Evolutionary conservation across 2,888 invertebrate species (phyloP), one percentile per base, ranked within the genome.

Genomic region (Meiosimyza platycephala): DNA sequence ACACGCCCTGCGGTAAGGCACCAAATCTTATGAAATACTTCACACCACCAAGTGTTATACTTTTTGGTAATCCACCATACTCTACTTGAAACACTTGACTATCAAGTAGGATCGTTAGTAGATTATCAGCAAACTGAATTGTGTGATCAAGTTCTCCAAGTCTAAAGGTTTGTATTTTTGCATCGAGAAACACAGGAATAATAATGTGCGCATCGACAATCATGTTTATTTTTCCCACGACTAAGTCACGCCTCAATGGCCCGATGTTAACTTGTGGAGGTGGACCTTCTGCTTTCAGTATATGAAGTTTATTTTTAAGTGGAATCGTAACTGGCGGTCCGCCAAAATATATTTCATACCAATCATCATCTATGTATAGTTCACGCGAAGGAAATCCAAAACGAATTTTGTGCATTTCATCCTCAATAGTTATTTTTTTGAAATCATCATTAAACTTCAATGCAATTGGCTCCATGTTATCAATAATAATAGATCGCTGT

Each of bases 251-350:
- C 47, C 95, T 90, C 79, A 93, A 92, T 51, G 91, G 92, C 0
- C 97, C 95, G 74, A 99, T 96, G 85, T 95, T 94, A 0, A 99
- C 98, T 87, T 95, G 95, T 0, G 99, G 99, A 5, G 96, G 92
- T 0, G 96, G 95, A 0, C 98, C 98, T 80, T 95, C 94, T 11
- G 99, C 88, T 81, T 94, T 93, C 1, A 99, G 90, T 60, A 91
- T 89, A 75, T 94, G 91, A n/a, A 92, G 90, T 75, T 93, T 91
- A 1, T 93, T 93, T 73, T 94, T 93, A 52, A 98, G 90, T 59
- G 94, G 92, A 12, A 97, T 92, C 1, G 92, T 91, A 64, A 96
- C 90, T 0, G 95, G 93, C 62, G 94, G 93, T 1, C 96, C 97
- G 50, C 95, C 96, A 85, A 99, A 99, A 86, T 94, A 95, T 80